A percentile compares a stretch with the other conserved stretches of the same genome.
Conservation (phyloP, 2,797 vertebrate genomes). For the Propithecus deckenii region DNA sequence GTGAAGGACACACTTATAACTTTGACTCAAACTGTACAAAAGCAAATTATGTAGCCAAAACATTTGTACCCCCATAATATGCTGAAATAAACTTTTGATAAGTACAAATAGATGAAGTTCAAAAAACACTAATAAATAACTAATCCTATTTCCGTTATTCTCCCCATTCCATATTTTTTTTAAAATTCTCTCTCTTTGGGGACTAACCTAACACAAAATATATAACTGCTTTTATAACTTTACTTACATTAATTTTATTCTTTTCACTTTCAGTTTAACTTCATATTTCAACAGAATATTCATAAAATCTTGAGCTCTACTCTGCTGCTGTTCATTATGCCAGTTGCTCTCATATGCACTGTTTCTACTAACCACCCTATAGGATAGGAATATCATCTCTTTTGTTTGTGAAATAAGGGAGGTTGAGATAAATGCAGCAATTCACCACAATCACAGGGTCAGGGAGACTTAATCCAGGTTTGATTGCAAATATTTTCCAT, state of each 20-base stretch:
- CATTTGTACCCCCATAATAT: no score
- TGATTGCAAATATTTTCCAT: background rate
- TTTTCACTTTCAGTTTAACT: background rate
- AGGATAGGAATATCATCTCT: background rate
- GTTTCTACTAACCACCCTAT: background rate
- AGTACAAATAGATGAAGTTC: no score
- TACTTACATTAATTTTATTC: background rate
- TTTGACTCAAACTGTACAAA: no score
- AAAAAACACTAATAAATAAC: background rate
- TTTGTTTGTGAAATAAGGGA: background rate
- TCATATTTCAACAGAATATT: background rate
- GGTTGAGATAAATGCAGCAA: background rate
- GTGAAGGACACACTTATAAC: no score
- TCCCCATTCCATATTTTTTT: background rate
- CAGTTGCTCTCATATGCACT: background rate
- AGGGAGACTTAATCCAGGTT: background rate
- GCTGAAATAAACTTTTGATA: no score
- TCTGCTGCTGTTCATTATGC: background rate
- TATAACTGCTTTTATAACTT: background rate
- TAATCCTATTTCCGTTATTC: background rate
- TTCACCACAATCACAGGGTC: background rate
- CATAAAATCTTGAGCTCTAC: background rate
- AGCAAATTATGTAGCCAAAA: no score
- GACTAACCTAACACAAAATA: background rate
- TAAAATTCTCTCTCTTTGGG: background rate